phyloP scores from a whole-genome alignment of 2,113 vertebrate genomes.

The Epinephelus fuscoguttatus region DNA sequence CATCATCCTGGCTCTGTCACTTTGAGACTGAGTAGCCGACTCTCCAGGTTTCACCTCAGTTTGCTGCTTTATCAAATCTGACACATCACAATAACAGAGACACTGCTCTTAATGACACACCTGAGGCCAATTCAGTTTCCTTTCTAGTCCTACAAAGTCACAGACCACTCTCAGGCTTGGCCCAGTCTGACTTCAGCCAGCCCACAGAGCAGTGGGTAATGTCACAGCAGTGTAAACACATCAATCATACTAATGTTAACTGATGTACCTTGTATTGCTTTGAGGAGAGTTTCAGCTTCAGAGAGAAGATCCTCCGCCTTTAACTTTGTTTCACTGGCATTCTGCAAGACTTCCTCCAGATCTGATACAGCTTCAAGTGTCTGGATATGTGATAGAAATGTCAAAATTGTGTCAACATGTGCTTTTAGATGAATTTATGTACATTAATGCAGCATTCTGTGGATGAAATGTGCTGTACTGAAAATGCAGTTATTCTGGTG shows the following conservation, averaged over 20 bases:
- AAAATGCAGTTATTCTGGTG: not conserved
- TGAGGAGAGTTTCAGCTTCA: conserved; percentile 80
- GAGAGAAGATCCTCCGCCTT: conserved; percentile 82
- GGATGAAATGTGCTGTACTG: too few species aligned
- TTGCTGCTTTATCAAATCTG: conserved; percentile 62
- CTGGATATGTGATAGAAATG: conserved; percentile 7
- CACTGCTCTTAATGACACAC: not conserved
- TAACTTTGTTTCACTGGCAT: conserved; percentile 76
- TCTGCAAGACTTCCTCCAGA: conserved; percentile 79
- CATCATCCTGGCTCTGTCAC: conserved; percentile 28
- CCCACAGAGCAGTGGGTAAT: not conserved
- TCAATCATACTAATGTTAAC: not conserved
- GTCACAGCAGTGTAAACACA: not conserved
- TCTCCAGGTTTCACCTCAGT: conserved; percentile 32
- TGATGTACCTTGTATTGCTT: conserved; percentile 81
- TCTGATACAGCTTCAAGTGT: conserved; percentile 68
- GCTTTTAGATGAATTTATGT: not conserved
- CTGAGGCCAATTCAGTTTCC: not conserved
- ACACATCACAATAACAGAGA: conserved; percentile 35
- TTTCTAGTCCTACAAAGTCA: not conserved
- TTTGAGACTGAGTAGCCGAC: conserved; percentile 7
- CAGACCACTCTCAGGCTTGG: not conserved
- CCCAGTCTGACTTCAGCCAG: not conserved
- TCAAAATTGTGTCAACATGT: not conserved
- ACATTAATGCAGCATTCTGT: not conserved